Percentiles rank a stretch among this genome's conserved stretches.
Conservation (phyloP, 2,888 invertebrate species). For the Cremastinae sp. region DNA sequence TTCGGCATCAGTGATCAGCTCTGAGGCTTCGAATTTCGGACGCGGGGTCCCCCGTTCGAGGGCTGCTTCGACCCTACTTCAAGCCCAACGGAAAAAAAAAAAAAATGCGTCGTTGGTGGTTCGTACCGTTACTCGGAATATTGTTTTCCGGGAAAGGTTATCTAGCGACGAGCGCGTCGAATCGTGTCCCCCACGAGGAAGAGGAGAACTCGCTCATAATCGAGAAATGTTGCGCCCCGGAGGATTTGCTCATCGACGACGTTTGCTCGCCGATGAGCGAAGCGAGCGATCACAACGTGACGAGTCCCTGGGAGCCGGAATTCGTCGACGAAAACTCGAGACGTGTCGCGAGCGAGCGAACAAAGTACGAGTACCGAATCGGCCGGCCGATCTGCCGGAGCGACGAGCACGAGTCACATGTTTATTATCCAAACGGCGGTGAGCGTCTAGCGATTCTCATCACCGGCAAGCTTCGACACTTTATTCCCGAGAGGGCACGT, state of each 20-base stretch:
- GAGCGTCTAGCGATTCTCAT: constrained; percentile 82
- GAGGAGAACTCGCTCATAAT: constrained; percentile 82
- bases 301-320: constrained; percentile 73
- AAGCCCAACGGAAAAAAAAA: too few relatives aligned
- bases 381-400: constrained; percentile 73
- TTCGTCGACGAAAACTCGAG: constrained; percentile 65
- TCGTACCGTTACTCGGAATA: too few relatives aligned
- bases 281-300: constrained; percentile 76
- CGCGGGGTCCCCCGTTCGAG: too few relatives aligned
- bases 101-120: too few relatives aligned
- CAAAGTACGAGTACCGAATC: constrained; percentile 70
- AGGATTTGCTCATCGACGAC: constrained; percentile 86
- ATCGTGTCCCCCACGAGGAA: constrained; percentile 47
- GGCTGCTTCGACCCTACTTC: too few relatives aligned
- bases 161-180: constrained; percentile 32
- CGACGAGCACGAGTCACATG: constrained; percentile 75
- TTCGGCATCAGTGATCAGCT: too few relatives aligned
- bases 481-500: constrained; percentile 75
- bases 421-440: constrained; percentile 71
- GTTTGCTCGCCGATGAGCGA: constrained; percentile 84
- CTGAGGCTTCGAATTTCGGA: too few relatives aligned
- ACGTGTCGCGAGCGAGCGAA: constrained; percentile 11
- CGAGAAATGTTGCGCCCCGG: constrained; percentile 90
- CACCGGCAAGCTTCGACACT: constrained; percentile 88
- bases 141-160: too few relatives aligned